These are phyloP conservation scores for Mus musculus DNA, from an alignment of 2,113 vertebrate genomes.

Conservation along the genomic window DNA sequence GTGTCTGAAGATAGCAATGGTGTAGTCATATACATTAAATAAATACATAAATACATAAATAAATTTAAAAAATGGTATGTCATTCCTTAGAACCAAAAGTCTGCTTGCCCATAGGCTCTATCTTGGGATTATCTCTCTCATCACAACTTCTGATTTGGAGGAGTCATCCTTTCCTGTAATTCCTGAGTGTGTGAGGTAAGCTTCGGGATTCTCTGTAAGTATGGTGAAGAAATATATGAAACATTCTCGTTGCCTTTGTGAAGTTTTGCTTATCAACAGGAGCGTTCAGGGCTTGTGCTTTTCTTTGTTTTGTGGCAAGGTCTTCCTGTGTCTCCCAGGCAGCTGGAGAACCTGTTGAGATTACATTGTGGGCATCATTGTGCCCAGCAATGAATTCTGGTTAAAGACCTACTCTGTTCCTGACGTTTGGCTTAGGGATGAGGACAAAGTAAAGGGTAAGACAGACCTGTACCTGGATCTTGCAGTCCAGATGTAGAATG, in stretches of 20 bases:
- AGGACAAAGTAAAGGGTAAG: background rate
- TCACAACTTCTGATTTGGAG: background rate
- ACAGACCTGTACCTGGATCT: background rate
- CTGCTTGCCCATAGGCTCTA: background rate
- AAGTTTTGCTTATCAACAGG: background rate
- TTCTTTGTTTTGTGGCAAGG: background rate
- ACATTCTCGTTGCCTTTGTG: background rate
- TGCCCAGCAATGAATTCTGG: background rate
- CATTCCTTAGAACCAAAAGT: background rate
- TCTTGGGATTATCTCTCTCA: background rate
- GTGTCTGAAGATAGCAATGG: no score
- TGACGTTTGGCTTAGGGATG: background rate
- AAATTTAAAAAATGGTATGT: background rate
- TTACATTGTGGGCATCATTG: background rate
- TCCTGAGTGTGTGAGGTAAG: background rate
- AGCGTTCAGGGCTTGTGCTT: background rate
- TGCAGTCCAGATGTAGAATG: background rate
- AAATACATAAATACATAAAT: no score
- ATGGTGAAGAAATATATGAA: background rate
- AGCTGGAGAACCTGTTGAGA: no score
- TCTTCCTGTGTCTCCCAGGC: background rate
- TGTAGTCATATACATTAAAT: no score
- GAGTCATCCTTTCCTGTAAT: background rate
- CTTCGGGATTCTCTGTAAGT: background rate
- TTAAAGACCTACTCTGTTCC: background rate